Evolutionary conservation across 2,113 vertebrate species (phyloP).

Genomic region (Pseudonaja textilis): DNA sequence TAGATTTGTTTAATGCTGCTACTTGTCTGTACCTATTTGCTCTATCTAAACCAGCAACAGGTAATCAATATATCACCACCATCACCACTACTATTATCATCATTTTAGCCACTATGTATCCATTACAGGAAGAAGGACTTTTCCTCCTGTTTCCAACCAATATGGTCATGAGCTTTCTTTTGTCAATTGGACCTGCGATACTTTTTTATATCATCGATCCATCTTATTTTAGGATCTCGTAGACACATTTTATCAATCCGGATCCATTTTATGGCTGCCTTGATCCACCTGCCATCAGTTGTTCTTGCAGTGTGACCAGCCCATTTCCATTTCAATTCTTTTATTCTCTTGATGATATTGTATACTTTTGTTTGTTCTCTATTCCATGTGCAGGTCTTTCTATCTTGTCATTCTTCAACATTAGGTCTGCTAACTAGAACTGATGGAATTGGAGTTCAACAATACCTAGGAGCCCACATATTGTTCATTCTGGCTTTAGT

Average conservation of each 20-base stretch:
- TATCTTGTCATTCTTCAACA: neutral
- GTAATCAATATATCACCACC: neutral
- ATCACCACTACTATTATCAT: neutral
- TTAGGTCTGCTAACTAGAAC: neutral
- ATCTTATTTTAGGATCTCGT: neutral
- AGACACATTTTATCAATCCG: neutral
- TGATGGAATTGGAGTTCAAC: neutral
- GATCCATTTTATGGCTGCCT: neutral
- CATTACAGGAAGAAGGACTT: neutral
- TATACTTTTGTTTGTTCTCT: neutral
- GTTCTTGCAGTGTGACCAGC: neutral
- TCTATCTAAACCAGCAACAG: neutral
- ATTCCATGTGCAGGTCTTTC: neutral
- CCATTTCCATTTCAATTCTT: neutral
- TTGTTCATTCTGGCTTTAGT: neutral
- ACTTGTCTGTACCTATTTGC: neutral
- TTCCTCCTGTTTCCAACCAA: neutral
- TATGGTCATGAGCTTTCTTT: neutral
- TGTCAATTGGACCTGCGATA: neutral
- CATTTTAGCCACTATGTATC: neutral
- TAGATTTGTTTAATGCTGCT: fast-evolving
- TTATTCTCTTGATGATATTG: neutral
- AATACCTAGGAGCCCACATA: neutral
- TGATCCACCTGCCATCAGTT: neutral
- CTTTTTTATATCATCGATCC: neutral